Evolutionary conservation across 2,113 vertebrate species (phyloP), one percentile per base, ranked within the genome.

Genomic region (Poecile atricapillus): DNA sequence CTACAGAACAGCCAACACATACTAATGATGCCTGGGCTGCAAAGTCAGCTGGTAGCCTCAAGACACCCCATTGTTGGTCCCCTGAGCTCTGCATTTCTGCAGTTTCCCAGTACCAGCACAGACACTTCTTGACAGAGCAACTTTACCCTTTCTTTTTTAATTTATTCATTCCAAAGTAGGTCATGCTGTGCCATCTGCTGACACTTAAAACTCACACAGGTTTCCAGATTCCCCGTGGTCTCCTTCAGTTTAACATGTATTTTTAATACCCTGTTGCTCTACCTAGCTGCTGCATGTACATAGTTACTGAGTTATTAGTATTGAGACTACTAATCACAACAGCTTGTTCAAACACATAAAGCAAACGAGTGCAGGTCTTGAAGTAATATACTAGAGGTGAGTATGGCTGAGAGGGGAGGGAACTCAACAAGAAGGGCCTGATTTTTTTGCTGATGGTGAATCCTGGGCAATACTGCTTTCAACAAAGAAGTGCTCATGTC

Each of bases 1-100:
- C 89, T 92, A 8, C 92, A 67, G 91, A 68, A 86, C 95, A 89
- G 93, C 83, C 83, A 87, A 12, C 73, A 75, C 93, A 87, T 94
- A 84, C 87, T 97, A 95, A 95, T 89, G 93, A 87, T 69, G 88
- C 65, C 52, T 58, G 76, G 52, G 56, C 93, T 77, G 71, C 3
- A 0, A 74, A 89, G 76, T 65, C 90, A 83, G 70, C 90, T 95
- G 94, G 88, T 92, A 92, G 88, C 83, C 55, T 65, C 3, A 0
- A 83, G 82, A 92, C 78, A 58, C 63, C 67, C 74, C 82, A 49
- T 62, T 95, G 92, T 92, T 69, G 14, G 47, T n/a, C 43, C 64
- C 73, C 74, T 43, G 82, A 2, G 3, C 62, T 43, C 78, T 3
- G 7, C 59, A 43, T 73, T 27, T 21, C 47, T 0, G 0, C 43